phyloP scores from a whole-genome alignment of 2,797 vertebrate species.

The Australoheros facetus region DNA sequence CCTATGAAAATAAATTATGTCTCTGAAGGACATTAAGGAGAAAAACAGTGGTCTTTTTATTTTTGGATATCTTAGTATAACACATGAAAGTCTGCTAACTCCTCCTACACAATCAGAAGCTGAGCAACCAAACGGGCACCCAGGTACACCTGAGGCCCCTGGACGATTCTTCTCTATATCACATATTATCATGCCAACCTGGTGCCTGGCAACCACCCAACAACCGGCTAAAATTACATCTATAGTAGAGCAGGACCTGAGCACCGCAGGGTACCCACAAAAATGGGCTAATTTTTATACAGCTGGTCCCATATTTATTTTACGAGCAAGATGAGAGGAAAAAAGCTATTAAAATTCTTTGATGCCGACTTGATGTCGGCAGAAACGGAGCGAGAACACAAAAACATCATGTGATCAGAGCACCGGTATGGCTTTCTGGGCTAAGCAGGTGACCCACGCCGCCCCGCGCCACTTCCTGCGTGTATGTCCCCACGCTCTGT shows the following conservation, averaged over 20 bases:
- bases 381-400: not conserved
- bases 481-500: not conserved
- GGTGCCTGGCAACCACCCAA: not conserved
- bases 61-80: not conserved
- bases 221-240: too few relatives aligned
- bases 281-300: not conserved
- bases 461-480: not conserved
- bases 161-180: not conserved
- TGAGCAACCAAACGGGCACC: rapidly evolving
- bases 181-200: not conserved
- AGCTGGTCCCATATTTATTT: not conserved
- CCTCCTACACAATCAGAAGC: not conserved
- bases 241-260: too few relatives aligned
- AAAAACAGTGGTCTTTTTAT: not conserved
- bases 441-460: not conserved
- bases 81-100: not conserved
- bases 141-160: not conserved
- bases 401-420: not conserved
- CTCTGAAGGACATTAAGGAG: not conserved
- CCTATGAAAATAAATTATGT: rapidly evolving
- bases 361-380: not conserved
- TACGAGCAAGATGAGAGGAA: not conserved
- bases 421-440: not conserved
- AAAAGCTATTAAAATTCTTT: not conserved
- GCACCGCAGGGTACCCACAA: not conserved